Conservation (phyloP, 2,888 invertebrate genomes). For the Ophioninae sp. region DNA sequence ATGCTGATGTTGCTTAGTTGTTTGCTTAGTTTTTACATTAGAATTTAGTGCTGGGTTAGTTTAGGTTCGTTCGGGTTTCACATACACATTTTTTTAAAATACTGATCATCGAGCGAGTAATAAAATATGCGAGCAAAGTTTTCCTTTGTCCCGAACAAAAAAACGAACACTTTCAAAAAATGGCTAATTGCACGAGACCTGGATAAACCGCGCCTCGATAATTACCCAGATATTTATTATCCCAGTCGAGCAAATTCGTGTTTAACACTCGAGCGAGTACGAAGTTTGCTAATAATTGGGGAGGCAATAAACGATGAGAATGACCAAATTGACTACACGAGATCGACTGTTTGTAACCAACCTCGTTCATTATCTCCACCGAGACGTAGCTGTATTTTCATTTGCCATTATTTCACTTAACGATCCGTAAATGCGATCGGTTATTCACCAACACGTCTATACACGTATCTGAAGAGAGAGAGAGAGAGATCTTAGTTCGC, state of each 20-base stretch:
- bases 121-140: no score
- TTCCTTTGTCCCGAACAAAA: conserved; percentile 9
- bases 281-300: background rate
- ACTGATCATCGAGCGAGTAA: no score
- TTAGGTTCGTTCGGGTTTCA: no score
- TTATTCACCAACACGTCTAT: conserved; percentile 15
- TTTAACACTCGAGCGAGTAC: background rate
- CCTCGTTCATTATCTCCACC: background rate
- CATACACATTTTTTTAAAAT: no score
- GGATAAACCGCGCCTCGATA: background rate
- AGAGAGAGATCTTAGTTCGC: conserved; percentile 39
- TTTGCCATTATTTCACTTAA: conserved; percentile 60
- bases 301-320: conserved; percentile 9
- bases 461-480: background rate
- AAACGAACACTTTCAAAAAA: conserved; percentile 24
- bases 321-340: background rate
- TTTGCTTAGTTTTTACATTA: no score
- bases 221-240: background rate
- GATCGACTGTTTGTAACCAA: background rate
- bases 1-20: no score
- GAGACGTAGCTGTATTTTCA: conserved; percentile 32
- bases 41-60: no score
- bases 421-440: conserved; percentile 47
- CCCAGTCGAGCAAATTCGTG: background rate
- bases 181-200: background rate